These are phyloP conservation scores for Diplodus sargus DNA, from an alignment of 2,797 vertebrate species.

Conservation along the genomic window DNA sequence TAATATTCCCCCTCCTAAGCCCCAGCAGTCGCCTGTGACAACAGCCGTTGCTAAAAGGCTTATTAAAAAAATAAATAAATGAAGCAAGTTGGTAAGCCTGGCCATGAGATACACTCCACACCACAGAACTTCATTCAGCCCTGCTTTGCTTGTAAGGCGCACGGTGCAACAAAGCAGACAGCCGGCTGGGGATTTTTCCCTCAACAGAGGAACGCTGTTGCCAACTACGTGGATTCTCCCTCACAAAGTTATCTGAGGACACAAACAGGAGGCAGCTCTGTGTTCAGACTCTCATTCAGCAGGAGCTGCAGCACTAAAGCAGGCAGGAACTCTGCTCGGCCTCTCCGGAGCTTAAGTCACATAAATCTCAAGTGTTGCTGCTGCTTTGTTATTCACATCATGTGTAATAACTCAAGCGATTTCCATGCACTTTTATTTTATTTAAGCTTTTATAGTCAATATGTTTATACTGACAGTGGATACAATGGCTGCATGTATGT, in stretches of 20 bases:
- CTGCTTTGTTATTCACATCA: neutral
- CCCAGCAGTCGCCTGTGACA: slow-evolving; percentile 50
- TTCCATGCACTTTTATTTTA: slow-evolving; percentile 1
- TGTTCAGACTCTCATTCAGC: slow-evolving; percentile 39
- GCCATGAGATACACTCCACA: slow-evolving; percentile 60
- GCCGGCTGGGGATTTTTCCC: slow-evolving; percentile 57
- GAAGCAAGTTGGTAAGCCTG: slow-evolving; percentile 49
- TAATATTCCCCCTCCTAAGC: slow-evolving; percentile 60
- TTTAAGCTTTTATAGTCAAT: neutral
- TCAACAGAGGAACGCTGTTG: slow-evolving; percentile 37
- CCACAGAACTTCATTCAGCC: slow-evolving; percentile 59
- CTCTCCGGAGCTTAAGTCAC: neutral
- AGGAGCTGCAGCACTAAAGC: slow-evolving; percentile 35
- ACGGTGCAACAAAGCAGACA: slow-evolving; percentile 63
- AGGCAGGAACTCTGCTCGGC: slow-evolving; percentile 24
- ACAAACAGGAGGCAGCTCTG: slow-evolving; percentile 24
- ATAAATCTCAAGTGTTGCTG: neutral
- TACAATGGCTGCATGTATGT: neutral
- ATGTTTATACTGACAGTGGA: neutral
- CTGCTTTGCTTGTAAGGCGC: slow-evolving; percentile 49
- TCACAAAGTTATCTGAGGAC: slow-evolving; percentile 67
- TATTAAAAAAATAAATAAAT: slow-evolving; percentile 66
- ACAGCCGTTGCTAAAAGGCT: slow-evolving; percentile 75
- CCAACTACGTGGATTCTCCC: slow-evolving; percentile 43
- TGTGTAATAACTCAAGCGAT: neutral